Conservation (phyloP, 1,140 invertebrate genomes). For the Theocolax elegans region DNA sequence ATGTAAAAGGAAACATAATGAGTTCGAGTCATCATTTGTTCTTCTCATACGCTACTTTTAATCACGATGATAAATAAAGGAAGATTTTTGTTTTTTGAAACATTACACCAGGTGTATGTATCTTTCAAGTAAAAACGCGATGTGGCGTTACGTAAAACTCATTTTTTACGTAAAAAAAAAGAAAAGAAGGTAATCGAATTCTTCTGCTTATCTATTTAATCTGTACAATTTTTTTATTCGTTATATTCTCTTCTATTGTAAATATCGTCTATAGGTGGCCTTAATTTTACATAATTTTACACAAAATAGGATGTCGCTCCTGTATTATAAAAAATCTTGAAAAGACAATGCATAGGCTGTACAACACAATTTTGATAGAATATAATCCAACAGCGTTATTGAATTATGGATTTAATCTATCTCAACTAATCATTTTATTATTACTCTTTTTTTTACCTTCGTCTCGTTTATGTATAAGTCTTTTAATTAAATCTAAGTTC, state of each 20-base stretch:
- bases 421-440: conserved; percentile 16
- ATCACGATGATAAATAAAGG: too few species aligned
- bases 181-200: conserved; percentile 41
- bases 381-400: too few species aligned
- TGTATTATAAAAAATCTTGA: conserved; percentile 32
- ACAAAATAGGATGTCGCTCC: conserved; percentile 31
- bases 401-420: too few species aligned
- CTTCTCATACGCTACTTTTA: too few species aligned
- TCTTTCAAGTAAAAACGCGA: too few species aligned
- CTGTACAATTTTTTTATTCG: conserved; percentile 43
- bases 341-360: conserved; percentile 33
- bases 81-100: too few species aligned
- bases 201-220: conserved; percentile 42
- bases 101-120: too few species aligned
- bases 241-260: conserved; percentile 14
- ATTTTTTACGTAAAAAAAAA: neutral
- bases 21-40: too few species aligned
- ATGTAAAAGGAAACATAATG: neutral
- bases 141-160: neutral
- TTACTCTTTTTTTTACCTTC: neutral
- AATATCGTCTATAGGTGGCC: conserved; percentile 11
- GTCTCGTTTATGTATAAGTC: conserved; percentile 11
- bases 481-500: conserved; percentile 41
- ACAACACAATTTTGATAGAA: conserved; percentile 37
- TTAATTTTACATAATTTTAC: conserved; percentile 42